Base-by-base conservation (phyloP, 64 coral and sea anemone genomes). In the Actinia equina region DNA sequence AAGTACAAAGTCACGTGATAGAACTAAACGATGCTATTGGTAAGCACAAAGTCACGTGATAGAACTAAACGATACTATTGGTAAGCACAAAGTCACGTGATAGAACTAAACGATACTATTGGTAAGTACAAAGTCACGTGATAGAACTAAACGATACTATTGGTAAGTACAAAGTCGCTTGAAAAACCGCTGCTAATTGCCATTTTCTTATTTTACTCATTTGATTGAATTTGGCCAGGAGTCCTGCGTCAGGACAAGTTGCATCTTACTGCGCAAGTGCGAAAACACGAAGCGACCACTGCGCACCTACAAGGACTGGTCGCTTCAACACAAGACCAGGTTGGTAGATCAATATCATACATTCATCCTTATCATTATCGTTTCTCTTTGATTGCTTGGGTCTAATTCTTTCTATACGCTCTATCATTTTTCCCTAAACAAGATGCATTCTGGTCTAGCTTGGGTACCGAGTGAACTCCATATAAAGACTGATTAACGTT, bases 211-310 rank as follows among this genome's bases (percentile, higher is more conserved):
- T 11, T 22, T 27, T n/a, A n/a, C 43, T 25, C 15, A 54, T 37
- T 23, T 83, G 22, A 49, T 60, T 82, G 19, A 2, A 43, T 89
- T 37, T 87, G 41, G 56, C 20, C 83, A 98, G 95, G 95, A 54
- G 91, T 88, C 18, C 83, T 98, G 71, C 89, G 95, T 27, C 95
- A 98, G 52, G 95, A 98, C 41, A 98, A 98, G 77, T 63, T 98
- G 20, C 88, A 98, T 65, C 82, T 94, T 12, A 90, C 89, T 20
- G 86, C 95, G 55, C 88, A 98, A 57, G 77, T 85, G 7, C 87
- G 89, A 55, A 98, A 94, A 84, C 89, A 88, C 53, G 85, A 98
- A 52, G 92, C 89, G 20, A 91, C 95, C 45, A 88, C 82, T 52
- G 86, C 77, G 1, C 95, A 98, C 62, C 77, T 93, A 16, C 95